Base-by-base conservation (phyloP, 2,113 vertebrate species). In the Columbina picui region DNA sequence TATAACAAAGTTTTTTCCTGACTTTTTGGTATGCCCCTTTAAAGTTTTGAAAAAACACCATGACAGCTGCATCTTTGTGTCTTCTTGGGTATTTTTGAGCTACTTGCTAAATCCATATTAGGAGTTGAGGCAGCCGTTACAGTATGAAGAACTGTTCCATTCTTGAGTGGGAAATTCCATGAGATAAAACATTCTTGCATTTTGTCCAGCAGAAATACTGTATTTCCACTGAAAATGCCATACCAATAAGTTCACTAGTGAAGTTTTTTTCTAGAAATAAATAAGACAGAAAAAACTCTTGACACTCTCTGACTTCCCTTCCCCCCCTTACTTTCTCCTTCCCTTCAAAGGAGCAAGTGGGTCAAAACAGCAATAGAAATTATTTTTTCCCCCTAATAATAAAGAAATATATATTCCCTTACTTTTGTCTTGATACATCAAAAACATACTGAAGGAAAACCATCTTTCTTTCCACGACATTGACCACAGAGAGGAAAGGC, bases 101-200 rank as follows among this genome's bases (percentile, higher is more conserved):
- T 88, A 77, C 81, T 97, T 93, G 75, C 94, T 96, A 95, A 97
- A 97, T 77, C 96, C 92, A 45, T 88, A 94, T 84, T 94, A 95
- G 95, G 92, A 96, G 74, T 91, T 96, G 81, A 97, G 79, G 89
- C 89, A 61, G 89, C 64, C 2, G 19, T 53, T 47, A 89, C 90
- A 97, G 85, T 57, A 80, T 76, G 93, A 94, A 97, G 89, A 97
- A 94, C 93, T 89, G 53, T 93, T 95, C 96, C 95, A 78, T 92
- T 97, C 88, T 96, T 96, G 90, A 97, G 90, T 94, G 92, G 85
- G 96, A 98, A 97, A 98, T 97, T 97, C 97, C 96, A 97, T 94
- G 88, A 97, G 96, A 97, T 94, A 96, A 94, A 97, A 93, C 78
- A 92, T 94, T 94, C 90, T 96, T 97, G 96, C 84, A 75, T 65